Evolutionary conservation across 2,113 vertebrate species (phyloP).

Genomic region (Zootoca vivipara): DNA sequence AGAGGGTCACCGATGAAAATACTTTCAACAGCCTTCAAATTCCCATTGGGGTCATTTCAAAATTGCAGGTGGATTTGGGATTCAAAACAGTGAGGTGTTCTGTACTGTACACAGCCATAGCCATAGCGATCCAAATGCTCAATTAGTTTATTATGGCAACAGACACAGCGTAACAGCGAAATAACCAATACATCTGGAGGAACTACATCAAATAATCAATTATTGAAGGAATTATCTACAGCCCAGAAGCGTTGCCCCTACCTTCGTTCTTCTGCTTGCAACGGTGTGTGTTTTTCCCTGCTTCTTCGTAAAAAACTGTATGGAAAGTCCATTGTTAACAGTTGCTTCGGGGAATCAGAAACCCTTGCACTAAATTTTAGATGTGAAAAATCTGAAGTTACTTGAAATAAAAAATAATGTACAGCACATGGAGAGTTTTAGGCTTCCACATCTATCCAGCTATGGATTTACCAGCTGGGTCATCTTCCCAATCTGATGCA

Average conservation of each 20-base stretch:
- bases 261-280: background rate
- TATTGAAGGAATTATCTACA: slow-evolving; percentile 66
- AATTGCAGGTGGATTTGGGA: slow-evolving; percentile 35
- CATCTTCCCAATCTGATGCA: background rate
- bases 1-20: slow-evolving; percentile 71
- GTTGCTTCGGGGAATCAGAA: slow-evolving; percentile 26
- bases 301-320: background rate
- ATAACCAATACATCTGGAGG: slow-evolving; percentile 57
- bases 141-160: slow-evolving; percentile 75
- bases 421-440: background rate
- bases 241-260: slow-evolving; percentile 49
- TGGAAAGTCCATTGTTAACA: slow-evolving; percentile 25
- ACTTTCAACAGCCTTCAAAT: slow-evolving; percentile 61
- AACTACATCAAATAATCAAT: slow-evolving; percentile 72
- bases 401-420: background rate
- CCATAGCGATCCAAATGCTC: slow-evolving; percentile 60
- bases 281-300: background rate
- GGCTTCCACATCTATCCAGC: too few relatives aligned
- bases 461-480: background rate
- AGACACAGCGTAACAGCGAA: slow-evolving; percentile 59
- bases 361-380: slow-evolving; percentile 46
- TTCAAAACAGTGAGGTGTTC: slow-evolving; percentile 37
- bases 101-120: background rate
- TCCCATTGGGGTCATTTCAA: slow-evolving; percentile 45
- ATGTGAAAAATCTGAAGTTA: background rate